Percentiles rank a stretch among this genome's conserved stretches.
phyloP scores from a whole-genome alignment of 2,888 invertebrate species.

The Galerucella pusilla region DNA sequence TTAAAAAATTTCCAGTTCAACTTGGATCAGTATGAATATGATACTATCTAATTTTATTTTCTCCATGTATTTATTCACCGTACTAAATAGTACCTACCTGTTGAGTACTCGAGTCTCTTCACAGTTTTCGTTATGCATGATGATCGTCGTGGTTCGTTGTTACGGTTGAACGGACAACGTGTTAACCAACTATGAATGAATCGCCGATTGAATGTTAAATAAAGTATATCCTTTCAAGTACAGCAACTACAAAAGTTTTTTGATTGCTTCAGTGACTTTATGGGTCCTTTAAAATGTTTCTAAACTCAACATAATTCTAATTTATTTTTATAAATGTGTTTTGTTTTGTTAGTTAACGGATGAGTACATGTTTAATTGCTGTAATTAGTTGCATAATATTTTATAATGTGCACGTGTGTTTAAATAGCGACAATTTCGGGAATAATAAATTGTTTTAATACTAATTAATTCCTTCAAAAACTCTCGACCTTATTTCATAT shows the following conservation, averaged over 20 bases:
- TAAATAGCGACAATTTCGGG: too few species aligned
- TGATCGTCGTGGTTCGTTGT: background rate
- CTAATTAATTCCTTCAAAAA: too few species aligned
- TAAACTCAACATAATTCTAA: background rate
- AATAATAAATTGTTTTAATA: too few species aligned
- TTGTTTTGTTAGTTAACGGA: background rate
- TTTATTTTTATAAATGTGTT: background rate
- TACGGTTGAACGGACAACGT: slow-evolving; percentile 1
- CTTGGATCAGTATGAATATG: background rate
- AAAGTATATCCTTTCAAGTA: background rate
- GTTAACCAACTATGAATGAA: slow-evolving; percentile 13
- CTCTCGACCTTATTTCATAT: too few species aligned
- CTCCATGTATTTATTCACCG: background rate
- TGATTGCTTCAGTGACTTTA: background rate
- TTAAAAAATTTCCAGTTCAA: too few species aligned
- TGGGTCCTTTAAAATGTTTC: background rate
- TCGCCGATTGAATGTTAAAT: background rate
- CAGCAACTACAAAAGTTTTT: slow-evolving; percentile 7
- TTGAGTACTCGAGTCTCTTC: background rate
- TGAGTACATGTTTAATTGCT: background rate
- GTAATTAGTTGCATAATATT: too few species aligned
- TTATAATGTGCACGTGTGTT: too few species aligned
- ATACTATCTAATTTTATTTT: too few species aligned
- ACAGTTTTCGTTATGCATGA: background rate
- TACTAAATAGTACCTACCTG: slow-evolving; percentile 10